Base-by-base conservation (phyloP, 2,113 vertebrate species). In the Formicarius rufipectus region DNA sequence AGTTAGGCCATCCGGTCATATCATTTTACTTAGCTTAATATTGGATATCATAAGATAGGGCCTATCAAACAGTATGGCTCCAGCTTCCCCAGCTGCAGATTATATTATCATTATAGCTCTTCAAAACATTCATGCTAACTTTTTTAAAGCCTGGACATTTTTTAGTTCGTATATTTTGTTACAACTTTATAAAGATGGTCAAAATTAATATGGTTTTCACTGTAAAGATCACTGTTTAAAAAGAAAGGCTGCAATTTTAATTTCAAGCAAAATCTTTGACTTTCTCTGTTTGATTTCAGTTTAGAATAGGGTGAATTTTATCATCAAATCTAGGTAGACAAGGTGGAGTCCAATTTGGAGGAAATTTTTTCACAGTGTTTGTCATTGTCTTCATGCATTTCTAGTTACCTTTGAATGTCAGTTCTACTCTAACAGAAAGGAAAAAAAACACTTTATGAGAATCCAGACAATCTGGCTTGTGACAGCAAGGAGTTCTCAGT, bases 1-100 rank as follows among this genome's bases (percentile, higher is more conserved):
- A 92, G 93, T 96, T 96, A 96, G 95, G 68, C 94, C 80, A 94
- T 96, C 96, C 89, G 31, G 93, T 93, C 85, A 86, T 92, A 95
- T 96, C 68, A 84, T 94, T 97, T 97, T 95, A 95, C 95, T 93
- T 90, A 83, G 96, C 90, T 93, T 93, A 90, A 93, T 96, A 90
- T 78, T 92, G 47, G 66, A 58, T 96, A 96, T 94, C 87, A 53
- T 90, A 93, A 97, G 91, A 96, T 96, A 93, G 95, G 69, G 69
- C 86, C 90, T 96, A 96, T 95, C 92, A 92, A 96, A 95, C 92
- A 96, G 85, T 93, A 92, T 86, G 95, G 69, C 92, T 96, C 95
- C 93, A 90, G 80, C 90, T 87, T 94, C 96, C 60, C 86, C 84
- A 90, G 88, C 69, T 96, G 92, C 77, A 93, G 89, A 94, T 90